These are phyloP conservation scores for Holacanthus passer DNA, from an alignment of 2,113 vertebrate genomes.

Conservation along the genomic window DNA sequence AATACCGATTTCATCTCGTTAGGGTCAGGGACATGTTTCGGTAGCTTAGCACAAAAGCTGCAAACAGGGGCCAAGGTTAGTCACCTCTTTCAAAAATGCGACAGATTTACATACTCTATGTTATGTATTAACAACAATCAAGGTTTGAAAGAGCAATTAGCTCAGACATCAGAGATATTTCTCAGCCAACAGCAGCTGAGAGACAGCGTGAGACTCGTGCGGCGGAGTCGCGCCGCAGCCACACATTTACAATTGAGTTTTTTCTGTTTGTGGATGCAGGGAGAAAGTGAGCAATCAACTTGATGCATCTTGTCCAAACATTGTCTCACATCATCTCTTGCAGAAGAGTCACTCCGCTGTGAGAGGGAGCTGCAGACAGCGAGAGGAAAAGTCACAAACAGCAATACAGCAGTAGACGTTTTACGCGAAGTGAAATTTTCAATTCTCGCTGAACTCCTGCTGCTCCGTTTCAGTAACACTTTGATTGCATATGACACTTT, in stretches of 20 bases:
- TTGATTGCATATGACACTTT: not conserved
- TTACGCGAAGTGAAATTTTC: not conserved
- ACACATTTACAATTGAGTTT: not conserved
- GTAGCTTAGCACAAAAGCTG: not conserved
- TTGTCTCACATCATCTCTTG: not conserved
- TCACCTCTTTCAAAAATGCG: not conserved
- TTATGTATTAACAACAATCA: not conserved
- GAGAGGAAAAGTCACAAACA: accelerated
- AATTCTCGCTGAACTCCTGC: not conserved
- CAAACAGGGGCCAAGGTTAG: not conserved
- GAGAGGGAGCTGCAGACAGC: not conserved
- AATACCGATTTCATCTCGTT: not conserved
- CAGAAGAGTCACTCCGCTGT: not conserved
- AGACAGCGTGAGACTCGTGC: not conserved
- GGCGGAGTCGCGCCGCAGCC: not conserved
- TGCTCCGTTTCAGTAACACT: not conserved
- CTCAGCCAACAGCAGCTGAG: not conserved
- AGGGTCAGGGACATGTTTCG: conserved; percentile 1
- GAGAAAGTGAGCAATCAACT: not conserved
- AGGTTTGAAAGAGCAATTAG: not conserved
- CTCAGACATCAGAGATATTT: not conserved
- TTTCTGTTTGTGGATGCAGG: conserved; percentile 8
- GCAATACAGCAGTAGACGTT: too few species aligned
- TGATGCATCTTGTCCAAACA: not conserved
- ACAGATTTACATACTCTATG: not conserved